Evolutionary conservation across 2,797 vertebrate genomes (phyloP), one percentile per base, ranked within the genome.

Genomic region (Hippopotamyrus pictus): DNA sequence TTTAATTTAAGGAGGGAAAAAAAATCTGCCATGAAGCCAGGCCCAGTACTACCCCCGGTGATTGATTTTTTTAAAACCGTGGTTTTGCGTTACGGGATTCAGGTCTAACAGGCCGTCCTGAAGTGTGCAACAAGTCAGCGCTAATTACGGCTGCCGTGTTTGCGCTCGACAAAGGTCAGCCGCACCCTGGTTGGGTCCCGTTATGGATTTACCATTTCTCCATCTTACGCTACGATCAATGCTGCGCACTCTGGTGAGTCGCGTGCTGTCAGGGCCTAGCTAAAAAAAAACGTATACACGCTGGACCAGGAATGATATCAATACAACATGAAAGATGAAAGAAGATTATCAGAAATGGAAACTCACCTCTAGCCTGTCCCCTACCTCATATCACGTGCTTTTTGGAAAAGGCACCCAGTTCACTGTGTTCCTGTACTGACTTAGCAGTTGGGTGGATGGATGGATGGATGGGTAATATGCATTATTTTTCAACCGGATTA

Each of bases 151-250:
- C 57, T 25, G 41, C 37, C n/a, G 5, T 62, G 86, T 69, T 53
- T 65, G 57, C 12, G 11, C 37, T 88, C 41, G 22, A 41, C 86
- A 62, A 46, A 62, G 57, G 86, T 69, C 57, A 65, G 57, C 17
- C 2, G 37, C 37, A 11, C 19, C 46, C 57, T 22, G 57, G 57
- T 11, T 44, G 37, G 8, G 57, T 3, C 37, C 57, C 25, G 53
- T 54, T 87, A 87, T 59, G 50, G 85, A 87, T 87, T 57, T 57
- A n/a, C 17, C 85, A 57, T 59, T 87, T 59, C 51, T 87, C 50
- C 25, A 59, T 59, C 85, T 87, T 57, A 9, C 7, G 2, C 3
- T 37, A 7, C 14, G 85, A 41, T 87, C 85, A 19, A 87, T 44
- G 85, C 29, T 17, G 19, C 53, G 53, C 85, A 87, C 29, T 59